Evolutionary conservation across 2,888 invertebrate species (phyloP).

Genomic region (Cryptosula pallasiana): DNA sequence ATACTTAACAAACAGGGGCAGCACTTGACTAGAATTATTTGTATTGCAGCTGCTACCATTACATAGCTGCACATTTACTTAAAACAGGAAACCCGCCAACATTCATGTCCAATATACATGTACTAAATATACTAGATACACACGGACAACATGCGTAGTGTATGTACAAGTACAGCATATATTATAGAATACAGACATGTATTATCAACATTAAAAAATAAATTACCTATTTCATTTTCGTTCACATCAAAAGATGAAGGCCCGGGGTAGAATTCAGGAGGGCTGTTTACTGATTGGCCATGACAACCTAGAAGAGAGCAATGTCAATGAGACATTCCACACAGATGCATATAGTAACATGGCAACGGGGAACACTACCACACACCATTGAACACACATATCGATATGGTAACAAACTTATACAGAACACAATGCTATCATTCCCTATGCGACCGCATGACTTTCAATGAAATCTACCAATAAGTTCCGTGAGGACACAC

Average conservation of each 20-base stretch:
- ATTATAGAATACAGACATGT: too few relatives aligned
- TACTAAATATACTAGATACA: too few relatives aligned
- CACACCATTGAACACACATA: not conserved
- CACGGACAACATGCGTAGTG: too few relatives aligned
- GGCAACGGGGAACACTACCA: not conserved
- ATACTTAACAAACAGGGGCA: too few relatives aligned
- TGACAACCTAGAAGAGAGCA: not conserved
- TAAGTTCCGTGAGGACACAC: not conserved
- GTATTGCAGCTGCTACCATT: too few relatives aligned
- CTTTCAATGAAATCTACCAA: not conserved
- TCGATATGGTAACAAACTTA: not conserved
- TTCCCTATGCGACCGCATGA: not conserved
- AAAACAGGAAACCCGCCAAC: too few relatives aligned
- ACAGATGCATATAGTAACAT: not conserved
- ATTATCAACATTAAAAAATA: too few relatives aligned
- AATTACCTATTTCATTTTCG: slow-evolving; percentile 10
- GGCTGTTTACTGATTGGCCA: not conserved
- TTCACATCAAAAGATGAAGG: slow-evolving; percentile 10
- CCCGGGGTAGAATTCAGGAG: not conserved
- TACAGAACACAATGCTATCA: not conserved
- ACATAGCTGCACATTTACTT: too few relatives aligned
- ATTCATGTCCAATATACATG: too few relatives aligned
- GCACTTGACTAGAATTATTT: too few relatives aligned
- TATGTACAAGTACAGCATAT: too few relatives aligned
- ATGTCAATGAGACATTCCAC: not conserved